Evolutionary conservation across 2,888 invertebrate genomes (phyloP), one percentile per base, ranked within the genome.

Genomic region (Busseola fusca): DNA sequence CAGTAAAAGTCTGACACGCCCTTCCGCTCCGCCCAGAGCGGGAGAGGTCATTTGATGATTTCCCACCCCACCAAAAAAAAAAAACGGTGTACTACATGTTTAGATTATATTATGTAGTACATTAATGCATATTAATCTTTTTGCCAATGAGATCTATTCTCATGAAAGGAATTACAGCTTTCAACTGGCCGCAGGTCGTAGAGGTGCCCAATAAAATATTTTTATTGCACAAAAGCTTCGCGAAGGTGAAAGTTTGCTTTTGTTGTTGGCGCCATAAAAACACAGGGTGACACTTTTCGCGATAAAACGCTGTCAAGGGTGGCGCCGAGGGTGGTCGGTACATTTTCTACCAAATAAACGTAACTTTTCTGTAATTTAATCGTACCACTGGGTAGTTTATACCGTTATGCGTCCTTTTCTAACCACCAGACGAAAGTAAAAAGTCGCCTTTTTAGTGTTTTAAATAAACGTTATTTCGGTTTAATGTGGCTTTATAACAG

Each of bases 241-340:
- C 88, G 85, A 87, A 92, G 93, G 92, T 92, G 91, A 93, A 92
- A 93, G 91, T 92, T 94, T 91, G 89, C 91, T 90, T 92, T 93
- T 93, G 92, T 93, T 90, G 89, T 89, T 88, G 88, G 83, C 87
- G 88, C 89, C 87, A 90, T 93, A 93, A 93, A 94, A 93, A 92
- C 88, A 90, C 83, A 84, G 87, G 88, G 89, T 91, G 93, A 93
- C 94, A 93, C 90, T 92, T 92, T 91, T 90, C 88, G 90, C 91
- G 93, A 94, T 94, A 94, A 94, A 93, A 87, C 87, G 88, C 89
- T 91, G 93, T 91, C 92, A 91, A 85, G 87, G 89, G 87, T 89
- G 91, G 89, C 90, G 90, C 90, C 89, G 87, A 85, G 86, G 86
- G 81, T 82, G 85, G 84, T 73, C 78, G 81, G 84, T 88, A 86